These are phyloP conservation scores for Condylura cristata DNA, from an alignment of 2,113 vertebrate genomes.

Conservation along the genomic window DNA sequence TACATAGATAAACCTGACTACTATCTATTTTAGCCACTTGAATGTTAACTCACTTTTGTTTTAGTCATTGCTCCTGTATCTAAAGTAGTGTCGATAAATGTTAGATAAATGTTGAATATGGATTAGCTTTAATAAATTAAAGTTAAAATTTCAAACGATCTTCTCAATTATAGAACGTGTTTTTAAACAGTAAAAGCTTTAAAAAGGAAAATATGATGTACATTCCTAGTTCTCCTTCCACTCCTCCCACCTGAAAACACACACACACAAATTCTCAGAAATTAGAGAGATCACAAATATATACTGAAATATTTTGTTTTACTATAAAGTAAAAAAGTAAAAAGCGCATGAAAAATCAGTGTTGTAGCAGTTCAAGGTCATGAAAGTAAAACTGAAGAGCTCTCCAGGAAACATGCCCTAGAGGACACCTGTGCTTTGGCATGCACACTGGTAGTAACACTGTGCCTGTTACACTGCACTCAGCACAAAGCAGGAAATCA, in stretches of 20 bases:
- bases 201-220: too few species aligned
- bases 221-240: too few species aligned
- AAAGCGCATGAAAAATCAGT: slow-evolving; percentile 19
- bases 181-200: too few species aligned
- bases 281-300: neutral
- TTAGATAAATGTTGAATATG: too few species aligned
- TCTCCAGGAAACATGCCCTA: neutral
- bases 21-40: too few species aligned
- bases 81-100: too few species aligned
- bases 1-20: neutral
- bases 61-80: too few species aligned
- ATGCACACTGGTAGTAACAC: neutral
- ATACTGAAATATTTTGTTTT: slow-evolving; percentile 4
- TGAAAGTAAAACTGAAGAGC: neutral
- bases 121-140: too few species aligned
- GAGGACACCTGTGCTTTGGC: neutral
- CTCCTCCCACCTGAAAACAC: too few species aligned
- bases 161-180: too few species aligned
- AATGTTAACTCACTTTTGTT: too few species aligned
- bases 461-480: neutral
- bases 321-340: neutral
- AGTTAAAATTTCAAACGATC: too few species aligned
- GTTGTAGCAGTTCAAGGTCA: neutral
- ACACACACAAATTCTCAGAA: neutral
- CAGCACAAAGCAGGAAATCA: neutral